phyloP scores from a whole-genome alignment of 1,140 invertebrate genomes.

The Wasmannia auropunctata region DNA sequence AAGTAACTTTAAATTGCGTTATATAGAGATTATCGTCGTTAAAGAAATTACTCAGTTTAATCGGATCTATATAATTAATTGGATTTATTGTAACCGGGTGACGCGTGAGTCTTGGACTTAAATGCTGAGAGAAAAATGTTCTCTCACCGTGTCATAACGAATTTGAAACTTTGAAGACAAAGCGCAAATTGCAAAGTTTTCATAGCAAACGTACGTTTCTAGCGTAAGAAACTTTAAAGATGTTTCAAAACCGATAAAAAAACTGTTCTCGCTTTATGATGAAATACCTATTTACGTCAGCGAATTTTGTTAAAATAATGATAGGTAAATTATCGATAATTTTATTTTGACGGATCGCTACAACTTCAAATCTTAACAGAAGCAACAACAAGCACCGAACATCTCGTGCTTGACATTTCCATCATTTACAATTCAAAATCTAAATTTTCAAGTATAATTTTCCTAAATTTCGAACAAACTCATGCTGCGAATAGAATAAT shows the following conservation, averaged over 20 bases:
- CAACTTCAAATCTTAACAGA: slow-evolving; percentile 61
- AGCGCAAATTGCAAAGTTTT: neutral
- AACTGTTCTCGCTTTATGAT: neutral
- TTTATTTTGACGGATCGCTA: slow-evolving; percentile 5
- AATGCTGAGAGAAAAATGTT: slow-evolving; percentile 19
- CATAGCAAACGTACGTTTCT: neutral
- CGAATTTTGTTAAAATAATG: neutral
- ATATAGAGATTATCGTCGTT: slow-evolving; percentile 39
- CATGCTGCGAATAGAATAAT: slow-evolving; percentile 21
- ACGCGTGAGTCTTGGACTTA: slow-evolving; percentile 21
- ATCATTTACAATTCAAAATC: slow-evolving; percentile 29
- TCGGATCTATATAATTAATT: slow-evolving; percentile 40
- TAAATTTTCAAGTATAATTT: slow-evolving; percentile 63
- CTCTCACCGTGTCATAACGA: neutral
- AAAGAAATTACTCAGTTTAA: slow-evolving; percentile 47
- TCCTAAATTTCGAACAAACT: neutral
- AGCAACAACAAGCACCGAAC: slow-evolving; percentile 13
- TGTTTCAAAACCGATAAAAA: neutral
- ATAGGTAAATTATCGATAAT: slow-evolving; percentile 8
- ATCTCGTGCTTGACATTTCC: slow-evolving; percentile 57
- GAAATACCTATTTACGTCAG: neutral
- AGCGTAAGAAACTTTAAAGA: neutral
- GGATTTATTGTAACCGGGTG: slow-evolving; percentile 26
- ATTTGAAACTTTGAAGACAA: slow-evolving; percentile 9
- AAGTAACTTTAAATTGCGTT: slow-evolving; percentile 51